phyloP scores from a whole-genome alignment of 2,113 vertebrate genomes.

The Geococcyx californianus region DNA sequence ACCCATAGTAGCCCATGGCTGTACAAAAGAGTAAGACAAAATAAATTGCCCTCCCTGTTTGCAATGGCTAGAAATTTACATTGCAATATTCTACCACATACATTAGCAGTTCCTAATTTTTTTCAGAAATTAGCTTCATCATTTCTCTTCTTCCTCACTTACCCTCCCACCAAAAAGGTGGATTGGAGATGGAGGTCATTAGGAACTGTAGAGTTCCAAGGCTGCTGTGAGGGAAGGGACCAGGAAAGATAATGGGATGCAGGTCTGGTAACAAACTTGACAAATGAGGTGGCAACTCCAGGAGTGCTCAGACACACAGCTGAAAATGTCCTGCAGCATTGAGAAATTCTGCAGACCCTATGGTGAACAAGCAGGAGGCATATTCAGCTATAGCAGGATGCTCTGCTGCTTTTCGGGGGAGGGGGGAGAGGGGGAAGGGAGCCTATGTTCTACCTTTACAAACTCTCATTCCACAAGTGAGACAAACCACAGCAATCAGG shows the following conservation, averaged over 20 bases:
- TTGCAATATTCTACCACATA: neutral
- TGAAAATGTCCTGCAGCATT: conserved; percentile 39
- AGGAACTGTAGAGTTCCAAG: neutral
- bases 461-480: neutral
- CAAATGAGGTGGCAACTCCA: conserved; percentile 38
- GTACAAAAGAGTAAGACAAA: neutral
- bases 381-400: neutral
- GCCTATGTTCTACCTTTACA: neutral
- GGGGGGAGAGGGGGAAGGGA: neutral
- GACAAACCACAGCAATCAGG: neutral
- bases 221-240: neutral
- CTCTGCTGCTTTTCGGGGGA: neutral
- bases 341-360: neutral
- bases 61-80: neutral
- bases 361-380: neutral
- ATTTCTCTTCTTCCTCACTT: neutral
- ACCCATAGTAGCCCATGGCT: neutral
- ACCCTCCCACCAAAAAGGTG: neutral
- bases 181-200: neutral
- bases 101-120: neutral
- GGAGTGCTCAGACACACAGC: neutral
- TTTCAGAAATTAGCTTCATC: neutral
- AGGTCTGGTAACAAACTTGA: conserved; percentile 17
- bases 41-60: neutral
- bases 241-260: neutral